Conservation (phyloP, 2,113 vertebrate genomes). For the Picathartes gymnocephalus region DNA sequence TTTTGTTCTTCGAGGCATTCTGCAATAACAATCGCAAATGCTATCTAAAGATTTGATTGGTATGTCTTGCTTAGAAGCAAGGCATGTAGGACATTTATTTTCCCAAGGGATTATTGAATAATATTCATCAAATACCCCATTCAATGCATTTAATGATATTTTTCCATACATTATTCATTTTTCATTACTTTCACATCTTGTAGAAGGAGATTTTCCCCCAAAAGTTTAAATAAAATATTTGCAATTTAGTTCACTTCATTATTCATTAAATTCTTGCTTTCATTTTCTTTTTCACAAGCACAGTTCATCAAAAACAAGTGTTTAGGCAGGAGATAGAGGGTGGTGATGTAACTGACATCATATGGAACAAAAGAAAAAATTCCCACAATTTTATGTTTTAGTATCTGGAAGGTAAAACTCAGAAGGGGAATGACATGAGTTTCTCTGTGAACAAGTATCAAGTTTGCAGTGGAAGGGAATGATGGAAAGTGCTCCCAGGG, state of each 20-base stretch:
- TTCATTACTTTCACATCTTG: background rate
- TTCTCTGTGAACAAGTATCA: background rate
- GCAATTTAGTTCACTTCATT: background rate
- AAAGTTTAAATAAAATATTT: slow-evolving; percentile 28
- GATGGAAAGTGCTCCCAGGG: background rate
- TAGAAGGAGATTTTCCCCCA: background rate
- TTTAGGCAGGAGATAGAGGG: background rate
- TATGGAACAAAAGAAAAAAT: background rate
- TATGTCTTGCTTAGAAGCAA: background rate
- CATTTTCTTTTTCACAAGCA: background rate
- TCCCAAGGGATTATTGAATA: background rate
- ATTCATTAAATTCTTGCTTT: background rate
- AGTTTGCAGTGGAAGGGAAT: background rate
- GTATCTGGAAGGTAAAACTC: background rate
- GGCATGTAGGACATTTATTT: background rate
- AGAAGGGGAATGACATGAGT: background rate
- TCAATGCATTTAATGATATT: background rate
- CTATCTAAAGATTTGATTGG: background rate
- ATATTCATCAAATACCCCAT: background rate
- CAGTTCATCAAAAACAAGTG: background rate
- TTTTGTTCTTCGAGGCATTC: background rate
- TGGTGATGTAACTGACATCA: background rate
- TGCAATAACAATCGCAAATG: background rate
- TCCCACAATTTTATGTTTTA: background rate
- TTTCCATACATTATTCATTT: slow-evolving; percentile 7